Conservation (phyloP, 2,113 vertebrate genomes). For the Anarhynchus alexandrinus region DNA sequence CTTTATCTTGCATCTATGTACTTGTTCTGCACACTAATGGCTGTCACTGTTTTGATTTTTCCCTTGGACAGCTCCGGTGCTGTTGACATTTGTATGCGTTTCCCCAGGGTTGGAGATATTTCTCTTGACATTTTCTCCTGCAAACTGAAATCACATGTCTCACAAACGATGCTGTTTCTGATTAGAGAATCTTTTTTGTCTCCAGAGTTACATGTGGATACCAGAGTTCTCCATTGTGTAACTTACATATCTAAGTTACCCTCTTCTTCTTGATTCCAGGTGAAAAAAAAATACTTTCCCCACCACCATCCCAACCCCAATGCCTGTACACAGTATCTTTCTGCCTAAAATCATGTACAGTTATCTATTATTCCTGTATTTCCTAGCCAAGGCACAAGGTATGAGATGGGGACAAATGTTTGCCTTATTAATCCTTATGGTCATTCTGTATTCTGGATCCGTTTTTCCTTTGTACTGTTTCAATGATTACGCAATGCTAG, state of each 20-base stretch:
- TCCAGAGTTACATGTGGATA: neutral
- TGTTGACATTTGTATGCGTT: neutral
- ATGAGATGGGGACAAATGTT: neutral
- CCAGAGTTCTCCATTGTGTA: slow-evolving; percentile 15
- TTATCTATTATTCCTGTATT: neutral
- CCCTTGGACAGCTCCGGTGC: slow-evolving; percentile 19
- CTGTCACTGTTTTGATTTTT: slow-evolving; percentile 27
- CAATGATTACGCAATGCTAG: neutral
- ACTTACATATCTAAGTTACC: neutral
- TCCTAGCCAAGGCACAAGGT: neutral
- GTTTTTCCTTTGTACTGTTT: neutral
- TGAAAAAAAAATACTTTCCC: neutral
- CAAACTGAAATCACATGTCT: slow-evolving; percentile 36
- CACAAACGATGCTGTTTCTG: slow-evolving; percentile 6
- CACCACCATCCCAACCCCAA: neutral
- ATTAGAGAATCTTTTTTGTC: slow-evolving; percentile 25
- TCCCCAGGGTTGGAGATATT: neutral
- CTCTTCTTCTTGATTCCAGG: neutral
- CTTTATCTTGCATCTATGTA: neutral
- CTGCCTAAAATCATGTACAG: neutral
- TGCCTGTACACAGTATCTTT: neutral
- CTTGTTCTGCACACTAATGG: neutral
- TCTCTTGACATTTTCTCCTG: slow-evolving; percentile 13
- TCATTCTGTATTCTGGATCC: neutral
- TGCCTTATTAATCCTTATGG: neutral